Evolutionary conservation across 1,140 invertebrate genomes (phyloP).

Genomic region (Ericerus pela): DNA sequence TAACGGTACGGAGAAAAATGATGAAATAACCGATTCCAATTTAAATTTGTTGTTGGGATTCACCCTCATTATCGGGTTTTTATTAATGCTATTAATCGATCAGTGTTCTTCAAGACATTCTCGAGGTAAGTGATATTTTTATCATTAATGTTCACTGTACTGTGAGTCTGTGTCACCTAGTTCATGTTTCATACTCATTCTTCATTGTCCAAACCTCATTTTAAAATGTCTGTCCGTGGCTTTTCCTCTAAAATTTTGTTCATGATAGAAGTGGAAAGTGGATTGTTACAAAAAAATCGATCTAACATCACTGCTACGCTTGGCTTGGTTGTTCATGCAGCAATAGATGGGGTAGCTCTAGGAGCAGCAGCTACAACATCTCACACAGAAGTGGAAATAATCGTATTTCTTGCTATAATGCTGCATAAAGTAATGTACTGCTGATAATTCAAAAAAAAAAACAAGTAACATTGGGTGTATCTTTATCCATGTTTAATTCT

Average conservation of each 20-base stretch:
- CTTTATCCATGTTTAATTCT: background rate
- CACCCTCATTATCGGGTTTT: conserved; percentile 70
- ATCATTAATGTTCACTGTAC: background rate
- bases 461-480: background rate
- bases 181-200: background rate
- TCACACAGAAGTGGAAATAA: conserved; percentile 89
- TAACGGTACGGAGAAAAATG: conserved; percentile 2
- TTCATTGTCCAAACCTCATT: no score
- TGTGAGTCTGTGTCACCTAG: background rate
- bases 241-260: no score
- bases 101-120: conserved; percentile 40
- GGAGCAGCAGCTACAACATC: conserved; percentile 90
- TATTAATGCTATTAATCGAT: conserved; percentile 96
- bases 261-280: conserved; percentile 41
- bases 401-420: conserved; percentile 98
- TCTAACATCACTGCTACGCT: conserved; percentile 81
- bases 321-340: conserved; percentile 92
- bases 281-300: conserved; percentile 41
- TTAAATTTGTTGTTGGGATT: conserved; percentile 52
- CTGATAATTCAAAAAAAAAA: background rate
- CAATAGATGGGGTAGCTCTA: conserved; percentile 91
- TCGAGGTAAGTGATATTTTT: conserved; percentile 23
- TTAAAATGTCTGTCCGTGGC: no score
- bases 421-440: conserved; percentile 70
- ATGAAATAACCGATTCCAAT: conserved; percentile 31